Evolutionary conservation across 2,888 invertebrate genomes (phyloP).

Genomic region (Spilarctia lutea): DNA sequence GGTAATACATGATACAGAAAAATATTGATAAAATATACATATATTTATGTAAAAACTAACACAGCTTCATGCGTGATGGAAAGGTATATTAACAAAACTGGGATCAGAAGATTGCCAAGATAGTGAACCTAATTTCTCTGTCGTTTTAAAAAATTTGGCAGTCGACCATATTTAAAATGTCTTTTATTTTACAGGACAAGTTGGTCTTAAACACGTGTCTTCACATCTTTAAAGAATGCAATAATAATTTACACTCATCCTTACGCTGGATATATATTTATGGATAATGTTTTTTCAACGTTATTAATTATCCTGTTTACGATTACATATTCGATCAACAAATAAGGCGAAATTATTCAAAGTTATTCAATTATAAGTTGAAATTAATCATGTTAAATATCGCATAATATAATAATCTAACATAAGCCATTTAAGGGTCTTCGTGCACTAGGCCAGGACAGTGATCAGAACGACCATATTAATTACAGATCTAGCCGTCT

Average conservation of each 20-base stretch:
- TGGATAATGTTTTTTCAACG: not conserved
- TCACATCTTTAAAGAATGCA: not conserved
- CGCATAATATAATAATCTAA: too few species aligned
- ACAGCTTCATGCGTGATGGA: too few species aligned
- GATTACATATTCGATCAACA: not conserved
- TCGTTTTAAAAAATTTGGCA: not conserved
- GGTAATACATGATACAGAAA: too few species aligned
- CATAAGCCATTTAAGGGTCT: not conserved
- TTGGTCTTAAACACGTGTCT: not conserved
- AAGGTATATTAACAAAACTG: not conserved
- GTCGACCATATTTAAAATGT: not conserved
- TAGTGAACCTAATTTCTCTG: not conserved
- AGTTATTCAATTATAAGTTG: not conserved
- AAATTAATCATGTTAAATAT: not conserved
- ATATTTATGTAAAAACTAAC: too few species aligned
- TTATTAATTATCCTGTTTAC: not conserved
- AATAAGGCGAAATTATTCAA: constrained; percentile 1
- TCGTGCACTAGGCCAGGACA: not conserved
- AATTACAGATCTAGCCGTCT: too few species aligned
- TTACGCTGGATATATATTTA: not conserved
- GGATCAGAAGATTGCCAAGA: not conserved
- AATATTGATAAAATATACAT: too few species aligned
- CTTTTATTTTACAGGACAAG: not conserved
- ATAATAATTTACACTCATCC: not conserved
- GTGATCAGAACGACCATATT: too few species aligned